Evolutionary conservation across 1,140 invertebrate genomes (phyloP).

Genomic region (Periplaneta americana): DNA sequence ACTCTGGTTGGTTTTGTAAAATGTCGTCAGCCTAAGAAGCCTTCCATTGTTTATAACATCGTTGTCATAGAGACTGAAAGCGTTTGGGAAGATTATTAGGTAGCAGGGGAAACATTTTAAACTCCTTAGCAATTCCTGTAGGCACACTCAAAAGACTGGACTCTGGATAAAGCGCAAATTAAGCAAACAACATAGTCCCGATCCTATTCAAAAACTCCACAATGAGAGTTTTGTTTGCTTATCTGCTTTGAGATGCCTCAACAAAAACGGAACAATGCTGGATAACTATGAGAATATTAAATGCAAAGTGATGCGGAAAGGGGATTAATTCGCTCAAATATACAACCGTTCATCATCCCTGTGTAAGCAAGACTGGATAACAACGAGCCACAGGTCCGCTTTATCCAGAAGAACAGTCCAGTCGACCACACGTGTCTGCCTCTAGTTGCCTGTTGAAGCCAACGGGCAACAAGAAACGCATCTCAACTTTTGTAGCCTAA

Average conservation of each 20-base stretch:
- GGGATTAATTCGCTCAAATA: not conserved
- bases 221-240: not conserved
- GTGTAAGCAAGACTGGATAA: too few species aligned
- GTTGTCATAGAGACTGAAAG: not conserved
- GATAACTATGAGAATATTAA: not conserved
- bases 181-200: not conserved
- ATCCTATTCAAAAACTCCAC: not conserved
- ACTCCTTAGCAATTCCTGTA: not conserved
- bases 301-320: not conserved
- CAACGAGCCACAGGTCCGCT: too few species aligned
- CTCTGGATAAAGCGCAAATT: too few species aligned
- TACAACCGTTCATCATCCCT: not conserved
- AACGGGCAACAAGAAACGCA: too few species aligned
- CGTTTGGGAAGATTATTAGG: not conserved
- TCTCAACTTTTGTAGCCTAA: too few species aligned
- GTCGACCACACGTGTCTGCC: too few species aligned
- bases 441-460: too few species aligned
- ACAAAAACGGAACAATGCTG: not conserved
- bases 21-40: not conserved
- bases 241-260: not conserved
- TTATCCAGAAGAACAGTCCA: too few species aligned
- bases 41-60: not conserved
- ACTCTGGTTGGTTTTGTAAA: too few species aligned
- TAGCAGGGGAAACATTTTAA: not conserved
- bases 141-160: not conserved